A percentile compares a stretch with the other conserved stretches of the same genome.
Evolutionary conservation across 2,797 vertebrate species (phyloP).

Genomic region (Cichlasoma orientale): DNA sequence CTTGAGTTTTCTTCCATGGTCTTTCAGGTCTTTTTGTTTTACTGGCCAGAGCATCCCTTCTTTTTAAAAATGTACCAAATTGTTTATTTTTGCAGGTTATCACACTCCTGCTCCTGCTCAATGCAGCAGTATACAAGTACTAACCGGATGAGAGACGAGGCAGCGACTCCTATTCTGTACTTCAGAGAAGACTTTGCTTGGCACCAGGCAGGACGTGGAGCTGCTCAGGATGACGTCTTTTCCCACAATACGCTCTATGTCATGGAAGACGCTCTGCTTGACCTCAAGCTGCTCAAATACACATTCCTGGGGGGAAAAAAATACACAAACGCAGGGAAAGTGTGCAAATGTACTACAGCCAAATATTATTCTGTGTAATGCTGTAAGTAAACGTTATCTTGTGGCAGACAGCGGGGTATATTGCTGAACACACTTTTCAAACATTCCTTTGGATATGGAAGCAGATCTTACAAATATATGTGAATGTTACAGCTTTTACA

Average conservation of each 20-base stretch:
- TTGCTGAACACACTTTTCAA: not conserved
- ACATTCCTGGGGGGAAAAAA: slow-evolving; percentile 84
- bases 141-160: slow-evolving; percentile 94
- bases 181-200: slow-evolving; percentile 87
- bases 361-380: not conserved
- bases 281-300: slow-evolving; percentile 90
- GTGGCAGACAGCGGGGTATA: no score
- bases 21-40: not conserved
- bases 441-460: not conserved
- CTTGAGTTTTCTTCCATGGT: not conserved
- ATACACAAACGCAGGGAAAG: not conserved
- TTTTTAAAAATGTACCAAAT: not conserved
- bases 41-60: not conserved
- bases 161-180: slow-evolving; percentile 88
- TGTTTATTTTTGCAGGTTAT: not conserved
- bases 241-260: slow-evolving; percentile 83
- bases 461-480: not conserved
- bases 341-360: not conserved
- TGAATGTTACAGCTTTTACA: no score
- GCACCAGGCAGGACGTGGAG: slow-evolving; percentile 93
- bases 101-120: not conserved
- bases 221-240: slow-evolving; percentile 88
- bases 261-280: slow-evolving; percentile 88
- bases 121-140: not conserved
- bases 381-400: not conserved